Base-by-base conservation (phyloP, 2,113 vertebrate species). In the Desmodus rotundus region DNA sequence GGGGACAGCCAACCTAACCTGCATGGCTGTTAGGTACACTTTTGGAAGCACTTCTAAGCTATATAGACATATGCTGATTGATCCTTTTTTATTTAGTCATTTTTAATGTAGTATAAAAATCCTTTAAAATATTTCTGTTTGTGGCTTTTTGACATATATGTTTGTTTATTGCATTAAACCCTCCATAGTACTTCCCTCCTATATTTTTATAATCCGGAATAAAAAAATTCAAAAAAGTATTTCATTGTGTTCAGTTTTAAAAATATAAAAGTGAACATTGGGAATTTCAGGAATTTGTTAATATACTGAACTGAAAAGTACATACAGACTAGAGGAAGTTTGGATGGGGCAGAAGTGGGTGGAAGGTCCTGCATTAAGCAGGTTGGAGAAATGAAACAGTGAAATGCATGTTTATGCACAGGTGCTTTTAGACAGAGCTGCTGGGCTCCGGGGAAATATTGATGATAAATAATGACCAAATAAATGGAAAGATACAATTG, bases 81-180 rank as follows among this genome's bases (percentile, higher is more conserved):
- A 96, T 7, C 31, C 74, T 76, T 36, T 82, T 97, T 98, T 97
- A 86, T 97, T 94, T 97, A 85, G 89, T 95, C 86, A 31, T 96
- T 98, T 93, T 95, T 97, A 97, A 98, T 91, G 95, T 98, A 98
- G 97, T 98, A 98, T 98, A 98, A 98, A 98, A 96, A 96, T 97
- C 95, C 97, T 98, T 98, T 89, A 95, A 98, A 98, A 97, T 1
- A 87, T 54, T 54, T 54, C 52, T 24, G 4, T 16, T 16, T 58
- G 17, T 74, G 38, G 2, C 7, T 82, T 82, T 56, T 56, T 43
- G n/a, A n/a, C 16, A 45, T 94, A 95, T 92, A 87, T 87, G 61
- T 86, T 33, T 67, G 45, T 94, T 96, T 93, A 95, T 92, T 96
- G 92, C 73, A 94, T 72, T 67, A 83, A 92, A 87, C 67, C 94